Evolutionary conservation across 2,797 vertebrate genomes (phyloP).

Genomic region (Antrozous pallidus): DNA sequence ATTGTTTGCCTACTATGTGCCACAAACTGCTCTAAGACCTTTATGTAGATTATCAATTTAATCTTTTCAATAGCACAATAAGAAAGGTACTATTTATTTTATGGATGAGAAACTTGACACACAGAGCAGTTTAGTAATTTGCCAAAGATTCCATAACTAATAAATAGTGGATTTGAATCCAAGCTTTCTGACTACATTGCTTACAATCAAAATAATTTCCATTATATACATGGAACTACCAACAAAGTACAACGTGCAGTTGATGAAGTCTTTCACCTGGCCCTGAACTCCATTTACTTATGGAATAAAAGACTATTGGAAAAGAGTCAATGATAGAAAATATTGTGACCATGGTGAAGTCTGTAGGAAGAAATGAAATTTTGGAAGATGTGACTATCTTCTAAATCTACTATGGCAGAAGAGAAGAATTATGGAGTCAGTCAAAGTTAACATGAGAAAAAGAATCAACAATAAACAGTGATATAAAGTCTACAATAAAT

Average conservation of each 20-base stretch:
- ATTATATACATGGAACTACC: background rate
- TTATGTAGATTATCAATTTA: conserved; percentile 9
- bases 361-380: background rate
- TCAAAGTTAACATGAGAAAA: conserved; percentile 54
- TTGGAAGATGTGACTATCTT: conserved; percentile 11
- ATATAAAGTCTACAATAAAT: conserved; percentile 38
- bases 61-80: background rate
- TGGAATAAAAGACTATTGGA: background rate
- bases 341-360: background rate
- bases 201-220: background rate
- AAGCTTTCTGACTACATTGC: background rate
- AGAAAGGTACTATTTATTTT: conserved; percentile 7
- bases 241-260: background rate
- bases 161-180: background rate
- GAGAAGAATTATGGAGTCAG: conserved; percentile 8
- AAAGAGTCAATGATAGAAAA: background rate
- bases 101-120: background rate
- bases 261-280: background rate
- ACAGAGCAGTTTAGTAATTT: conserved; percentile 32
- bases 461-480: background rate
- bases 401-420: background rate
- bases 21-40: background rate
- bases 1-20: conserved; percentile 10
- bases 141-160: background rate
- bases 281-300: background rate